Evolutionary conservation across 2,797 vertebrate genomes (phyloP).

Genomic region (Enteromius afrohamiltoni): DNA sequence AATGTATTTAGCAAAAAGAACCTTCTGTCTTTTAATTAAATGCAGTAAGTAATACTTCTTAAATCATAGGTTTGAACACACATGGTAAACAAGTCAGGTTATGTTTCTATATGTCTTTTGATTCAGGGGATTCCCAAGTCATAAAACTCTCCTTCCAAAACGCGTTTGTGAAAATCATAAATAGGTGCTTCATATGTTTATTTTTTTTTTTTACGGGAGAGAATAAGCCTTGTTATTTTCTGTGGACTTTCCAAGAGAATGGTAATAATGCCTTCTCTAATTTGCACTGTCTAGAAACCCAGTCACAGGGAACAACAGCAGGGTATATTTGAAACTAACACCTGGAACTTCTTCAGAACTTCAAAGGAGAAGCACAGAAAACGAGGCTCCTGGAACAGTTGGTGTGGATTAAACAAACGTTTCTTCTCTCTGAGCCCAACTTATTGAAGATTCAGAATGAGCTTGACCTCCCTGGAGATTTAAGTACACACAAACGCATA

Average conservation of each 20-base stretch:
- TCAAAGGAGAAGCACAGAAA: conserved; percentile 49
- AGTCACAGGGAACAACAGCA: conserved; percentile 29
- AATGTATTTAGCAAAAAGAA: neutral
- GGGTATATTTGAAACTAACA: conserved; percentile 60
- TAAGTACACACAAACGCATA: conserved; percentile 16
- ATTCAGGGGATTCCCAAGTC: conserved; percentile 22
- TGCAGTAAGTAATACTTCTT: neutral
- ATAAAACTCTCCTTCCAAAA: neutral
- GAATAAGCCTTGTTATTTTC: conserved; percentile 21
- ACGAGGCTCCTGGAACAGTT: conserved; percentile 43
- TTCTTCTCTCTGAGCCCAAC: conserved; percentile 14
- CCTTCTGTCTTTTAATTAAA: neutral
- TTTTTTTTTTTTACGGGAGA: neutral
- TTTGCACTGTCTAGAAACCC: conserved; percentile 49
- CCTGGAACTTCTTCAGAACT: conserved; percentile 59
- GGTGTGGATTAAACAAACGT: conserved; percentile 57
- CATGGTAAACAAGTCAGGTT: neutral
- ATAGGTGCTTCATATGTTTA: neutral
- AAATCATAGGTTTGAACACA: neutral
- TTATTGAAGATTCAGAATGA: conserved; percentile 46
- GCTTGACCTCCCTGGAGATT: conserved; percentile 19
- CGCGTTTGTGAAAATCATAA: conserved; percentile 8
- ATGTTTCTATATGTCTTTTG: neutral
- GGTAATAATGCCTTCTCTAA: conserved; percentile 42
- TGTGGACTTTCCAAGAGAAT: conserved; percentile 28